Base-by-base conservation (phyloP, 2,888 invertebrate genomes). In the Onthophagus sagittarius region DNA sequence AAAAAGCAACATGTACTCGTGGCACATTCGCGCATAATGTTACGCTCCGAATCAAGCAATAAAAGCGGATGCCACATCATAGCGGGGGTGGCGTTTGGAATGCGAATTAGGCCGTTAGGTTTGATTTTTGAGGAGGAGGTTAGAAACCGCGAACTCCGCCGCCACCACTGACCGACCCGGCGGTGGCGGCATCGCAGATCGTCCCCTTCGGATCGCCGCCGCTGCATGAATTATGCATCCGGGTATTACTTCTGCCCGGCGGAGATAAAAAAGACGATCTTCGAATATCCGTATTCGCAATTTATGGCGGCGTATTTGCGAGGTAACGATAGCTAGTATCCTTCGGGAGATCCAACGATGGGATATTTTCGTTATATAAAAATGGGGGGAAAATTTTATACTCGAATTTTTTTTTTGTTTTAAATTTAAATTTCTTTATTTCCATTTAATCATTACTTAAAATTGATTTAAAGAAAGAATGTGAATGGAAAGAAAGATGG, bases 31-130 rank as follows among this genome's bases (percentile, higher is more conserved):
- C 77, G 79, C 79, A 79, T 80, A 79, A 80, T 83, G 84, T 83
- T 83, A 84, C 84, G 83, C 85, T 84, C 84, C 82, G 84, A 74
- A 85, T 85, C 84, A 84, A 84, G 84, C 83, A 83, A 85, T 85
- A 85, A 85, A 85, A 85, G 80, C 80, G 82, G 81, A 83, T 84
- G 83, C 81, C 83, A 83, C 83, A 83, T 83, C 84, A 84, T 84
- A 81, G 82, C 77, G 80, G 77, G 79, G 81, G 39, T 53, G 7
- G 82, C 81, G 80, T 81, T 82, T 82, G 81, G 85, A 82, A 84
- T 85, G 79, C 79, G 82, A 84, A 84, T 84, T 82, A 83, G 82
- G 82, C 80, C 80, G 81, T 83, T 83, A 82, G 80, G 82, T 82
- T 83, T 83, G 84, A 84, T 84, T 84, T 82, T 79, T 79, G 23